These are phyloP conservation scores for Acanthosoma haemorrhoidale DNA, from an alignment of 2,888 invertebrate species.

Conservation along the genomic window DNA sequence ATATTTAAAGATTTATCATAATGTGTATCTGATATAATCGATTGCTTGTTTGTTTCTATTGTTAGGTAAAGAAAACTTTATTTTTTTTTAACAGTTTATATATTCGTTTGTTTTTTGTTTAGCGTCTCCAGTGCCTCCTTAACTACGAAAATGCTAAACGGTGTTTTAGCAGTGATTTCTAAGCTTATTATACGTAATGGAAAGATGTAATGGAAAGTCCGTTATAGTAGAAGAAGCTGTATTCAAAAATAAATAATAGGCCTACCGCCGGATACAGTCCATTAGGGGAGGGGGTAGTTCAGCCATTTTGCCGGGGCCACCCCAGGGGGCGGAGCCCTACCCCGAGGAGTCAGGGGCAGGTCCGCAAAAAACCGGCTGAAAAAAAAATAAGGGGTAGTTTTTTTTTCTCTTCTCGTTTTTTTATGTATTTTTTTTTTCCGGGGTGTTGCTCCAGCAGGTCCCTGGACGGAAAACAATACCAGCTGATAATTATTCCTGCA, in stretches of 20 bases:
- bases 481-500: constrained; percentile 14
- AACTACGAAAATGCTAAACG: no score
- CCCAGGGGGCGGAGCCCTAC: constrained; percentile 18
- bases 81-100: no score
- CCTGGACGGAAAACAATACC: constrained; percentile 14
- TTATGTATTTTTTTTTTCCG: not conserved
- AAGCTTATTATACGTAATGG: no score
- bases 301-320: constrained; percentile 13
- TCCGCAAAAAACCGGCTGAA: constrained; percentile 17
- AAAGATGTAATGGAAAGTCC: not conserved
- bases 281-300: not conserved
- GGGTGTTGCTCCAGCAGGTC: no score
- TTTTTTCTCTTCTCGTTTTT: no score
- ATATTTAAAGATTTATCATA: no score
- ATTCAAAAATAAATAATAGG: not conserved
- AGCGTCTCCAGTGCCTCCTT: no score
- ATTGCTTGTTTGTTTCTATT: no score
- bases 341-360: not conserved
- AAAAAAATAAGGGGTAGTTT: not conserved
- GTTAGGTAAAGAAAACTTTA: no score
- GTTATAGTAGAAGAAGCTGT: not conserved
- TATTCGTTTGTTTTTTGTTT: no score
- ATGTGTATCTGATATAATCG: no score
- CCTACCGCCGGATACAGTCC: constrained; percentile 20
- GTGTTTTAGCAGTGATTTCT: no score